These are phyloP conservation scores for mouse (Mus musculus) DNA, from an alignment of 2,113 vertebrate genomes.

Conservation along the genomic window DNA sequence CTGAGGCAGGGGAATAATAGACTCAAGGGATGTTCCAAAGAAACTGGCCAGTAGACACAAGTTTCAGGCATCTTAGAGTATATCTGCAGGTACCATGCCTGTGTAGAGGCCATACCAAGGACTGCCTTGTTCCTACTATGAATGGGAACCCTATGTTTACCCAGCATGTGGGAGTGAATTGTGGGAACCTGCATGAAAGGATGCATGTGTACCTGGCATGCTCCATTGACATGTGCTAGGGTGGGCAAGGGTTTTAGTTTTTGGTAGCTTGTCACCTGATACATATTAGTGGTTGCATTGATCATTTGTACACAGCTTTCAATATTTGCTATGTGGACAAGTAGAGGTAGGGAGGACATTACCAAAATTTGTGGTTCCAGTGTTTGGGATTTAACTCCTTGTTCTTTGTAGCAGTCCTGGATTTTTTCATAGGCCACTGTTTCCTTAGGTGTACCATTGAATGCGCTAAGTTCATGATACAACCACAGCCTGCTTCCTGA, in stretches of 20 bases:
- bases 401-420: not conserved
- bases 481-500: not conserved
- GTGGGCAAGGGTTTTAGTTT: not conserved
- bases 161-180: not conserved
- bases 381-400: rapidly evolving
- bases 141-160: not conserved
- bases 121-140: not conserved
- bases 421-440: rapidly evolving
- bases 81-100: not conserved
- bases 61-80: not conserved
- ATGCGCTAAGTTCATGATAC: rapidly evolving
- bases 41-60: not conserved
- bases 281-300: not conserved
- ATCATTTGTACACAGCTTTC: not conserved
- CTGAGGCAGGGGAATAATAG: not conserved
- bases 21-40: not conserved
- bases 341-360: not conserved
- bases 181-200: not conserved
- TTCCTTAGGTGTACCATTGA: rapidly evolving
- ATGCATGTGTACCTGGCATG: not conserved
- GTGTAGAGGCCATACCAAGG: not conserved
- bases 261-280: no score
- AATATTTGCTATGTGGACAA: no score
- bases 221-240: not conserved
- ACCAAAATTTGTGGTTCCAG: not conserved